Evolutionary conservation across 2,797 vertebrate genomes (phyloP).

Genomic region (Gymnocypris eckloni): DNA sequence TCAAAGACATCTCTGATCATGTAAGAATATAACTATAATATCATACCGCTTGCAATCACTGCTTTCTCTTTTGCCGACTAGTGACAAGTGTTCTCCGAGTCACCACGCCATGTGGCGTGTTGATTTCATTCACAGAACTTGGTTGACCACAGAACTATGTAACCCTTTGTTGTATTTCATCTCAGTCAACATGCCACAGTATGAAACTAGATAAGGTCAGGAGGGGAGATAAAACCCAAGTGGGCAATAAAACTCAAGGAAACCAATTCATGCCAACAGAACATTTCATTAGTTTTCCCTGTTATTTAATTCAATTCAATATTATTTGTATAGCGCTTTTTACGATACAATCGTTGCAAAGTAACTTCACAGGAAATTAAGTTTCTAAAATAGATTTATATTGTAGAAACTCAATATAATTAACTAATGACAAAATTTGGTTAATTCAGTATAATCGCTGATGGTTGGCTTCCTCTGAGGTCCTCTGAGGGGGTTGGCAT

Average conservation of each 20-base stretch:
- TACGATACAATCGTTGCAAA: too few relatives aligned
- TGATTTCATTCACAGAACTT: constrained; percentile 16
- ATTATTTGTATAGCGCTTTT: too few relatives aligned
- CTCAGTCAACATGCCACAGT: constrained; percentile 1
- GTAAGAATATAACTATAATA: constrained; percentile 65
- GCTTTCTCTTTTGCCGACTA: constrained; percentile 4
- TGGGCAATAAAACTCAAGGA: neutral
- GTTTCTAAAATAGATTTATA: too few relatives aligned
- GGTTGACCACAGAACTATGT: neutral
- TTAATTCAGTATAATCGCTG: too few relatives aligned
- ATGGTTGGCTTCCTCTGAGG: too few relatives aligned
- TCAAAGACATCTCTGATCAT: constrained; percentile 74
- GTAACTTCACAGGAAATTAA: too few relatives aligned
- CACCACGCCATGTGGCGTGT: neutral
- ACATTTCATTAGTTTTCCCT: neutral
- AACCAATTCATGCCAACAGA: neutral
- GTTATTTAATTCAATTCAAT: neutral
- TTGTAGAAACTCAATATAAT: too few relatives aligned
- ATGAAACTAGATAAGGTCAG: constrained; percentile 12
- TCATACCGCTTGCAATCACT: neutral
- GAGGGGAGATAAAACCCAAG: neutral
- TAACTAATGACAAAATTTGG: too few relatives aligned
- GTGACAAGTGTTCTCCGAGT: neutral
- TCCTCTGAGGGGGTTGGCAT: too few relatives aligned
- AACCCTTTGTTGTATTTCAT: neutral